phyloP scores from a whole-genome alignment of 2,113 vertebrate species.

The Podarcis muralis region DNA sequence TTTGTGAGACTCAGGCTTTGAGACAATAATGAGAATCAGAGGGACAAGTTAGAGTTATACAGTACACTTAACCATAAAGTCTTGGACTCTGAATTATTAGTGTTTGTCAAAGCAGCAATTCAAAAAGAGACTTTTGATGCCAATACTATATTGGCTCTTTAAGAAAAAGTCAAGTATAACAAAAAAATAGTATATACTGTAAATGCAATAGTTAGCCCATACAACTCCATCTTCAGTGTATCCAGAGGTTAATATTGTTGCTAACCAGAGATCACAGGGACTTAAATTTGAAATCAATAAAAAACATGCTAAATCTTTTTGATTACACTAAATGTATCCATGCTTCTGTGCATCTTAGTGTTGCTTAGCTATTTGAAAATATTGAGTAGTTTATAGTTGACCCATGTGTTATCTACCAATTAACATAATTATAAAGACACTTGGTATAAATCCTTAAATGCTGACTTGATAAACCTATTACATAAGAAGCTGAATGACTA shows the following conservation, averaged over 20 bases:
- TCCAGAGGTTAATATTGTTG: constrained; percentile 42
- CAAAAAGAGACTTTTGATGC: not conserved
- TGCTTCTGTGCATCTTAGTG: constrained; percentile 24
- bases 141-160: not conserved
- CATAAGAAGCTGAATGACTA: constrained; percentile 29
- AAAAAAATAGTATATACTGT: not conserved
- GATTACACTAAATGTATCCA: constrained; percentile 25
- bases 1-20: not conserved
- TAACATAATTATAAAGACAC: constrained; percentile 36
- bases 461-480: constrained; percentile 45
- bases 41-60: not conserved
- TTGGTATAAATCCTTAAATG: constrained; percentile 36
- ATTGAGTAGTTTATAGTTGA: constrained; percentile 29
- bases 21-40: not conserved
- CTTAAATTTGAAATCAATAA: constrained; percentile 32
- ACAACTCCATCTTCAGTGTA: not conserved
- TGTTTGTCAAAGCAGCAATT: not conserved
- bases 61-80: not conserved
- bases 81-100: not conserved
- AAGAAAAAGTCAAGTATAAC: not conserved
- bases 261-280: not conserved
- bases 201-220: not conserved
- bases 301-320: constrained; percentile 21
- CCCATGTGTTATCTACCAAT: constrained; percentile 4
- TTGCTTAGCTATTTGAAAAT: constrained; percentile 17